A percentile compares a stretch with the other conserved stretches of the same genome.
Conservation (phyloP, 1,140 invertebrate species). For the Diabrotica virgifera region DNA sequence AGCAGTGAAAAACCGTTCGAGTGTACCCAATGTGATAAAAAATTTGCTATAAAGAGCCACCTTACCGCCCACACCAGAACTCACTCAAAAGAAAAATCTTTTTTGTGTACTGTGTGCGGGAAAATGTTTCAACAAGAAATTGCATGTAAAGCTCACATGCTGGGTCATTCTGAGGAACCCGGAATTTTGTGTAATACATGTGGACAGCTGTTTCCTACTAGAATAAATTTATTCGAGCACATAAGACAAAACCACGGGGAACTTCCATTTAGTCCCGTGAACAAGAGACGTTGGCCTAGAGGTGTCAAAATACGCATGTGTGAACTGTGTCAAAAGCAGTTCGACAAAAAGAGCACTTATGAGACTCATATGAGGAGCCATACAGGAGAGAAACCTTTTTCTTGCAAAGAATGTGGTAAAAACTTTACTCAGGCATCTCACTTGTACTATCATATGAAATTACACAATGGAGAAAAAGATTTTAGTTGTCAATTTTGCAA, state of each 20-base stretch:
- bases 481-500: conserved; percentile 3
- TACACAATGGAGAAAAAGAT: conserved; percentile 2
- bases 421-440: background rate
- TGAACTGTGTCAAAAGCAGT: conserved; percentile 2
- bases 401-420: conserved; percentile 1
- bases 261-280: background rate
- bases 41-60: conserved; percentile 19
- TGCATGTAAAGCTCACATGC: background rate
- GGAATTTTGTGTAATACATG: background rate
- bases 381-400: conserved; percentile 47
- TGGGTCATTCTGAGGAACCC: background rate
- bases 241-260: background rate
- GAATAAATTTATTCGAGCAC: background rate
- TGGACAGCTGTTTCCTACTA: background rate
- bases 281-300: background rate
- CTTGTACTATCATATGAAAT: conserved; percentile 3
- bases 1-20: conserved; percentile 51
- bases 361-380: conserved; percentile 69
- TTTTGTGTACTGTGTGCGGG: background rate
- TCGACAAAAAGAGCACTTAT: conserved; percentile 25
- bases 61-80: background rate
- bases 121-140: background rate
- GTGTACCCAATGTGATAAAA: conserved; percentile 31
- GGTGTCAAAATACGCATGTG: background rate
- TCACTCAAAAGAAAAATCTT: background rate